Evolutionary conservation across 2,113 vertebrate species (phyloP), one percentile per base, ranked within the genome.

Genomic region (Trichechus manatus): DNA sequence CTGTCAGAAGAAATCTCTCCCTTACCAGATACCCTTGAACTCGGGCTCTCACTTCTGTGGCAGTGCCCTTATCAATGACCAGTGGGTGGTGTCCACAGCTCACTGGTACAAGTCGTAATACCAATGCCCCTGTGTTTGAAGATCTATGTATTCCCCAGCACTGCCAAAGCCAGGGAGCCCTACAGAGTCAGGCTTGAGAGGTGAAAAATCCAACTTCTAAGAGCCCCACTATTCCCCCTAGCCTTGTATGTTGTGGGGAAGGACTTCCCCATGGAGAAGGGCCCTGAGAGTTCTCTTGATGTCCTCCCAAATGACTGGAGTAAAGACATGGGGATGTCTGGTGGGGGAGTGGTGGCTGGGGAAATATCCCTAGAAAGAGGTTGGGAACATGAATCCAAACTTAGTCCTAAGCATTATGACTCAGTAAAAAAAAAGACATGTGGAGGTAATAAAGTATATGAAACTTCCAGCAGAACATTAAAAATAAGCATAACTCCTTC

Each of bases 41-140:
- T 44, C 91, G 0, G 99, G 99, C 36, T 99, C 99, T 97, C 99
- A 99, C 97, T 98, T 98, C 97, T 99, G 99, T 1, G 98, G 98
- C 0, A 98, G 99, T 0, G 97, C 97, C 63, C 98, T 99, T 74
- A 98, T 97, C 10, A 91, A 5, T 96, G 96, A 89, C 91, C 96
- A 97, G 59, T 99, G 99, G 99, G 99, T 99, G 36, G 95, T 99
- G 92, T 99, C 99, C 17, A 99, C 99, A 1, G 99, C 98, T 98
- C 99, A 99, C 97, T 99, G 99, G 98, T 99, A 98, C 97, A 97
- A 99, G 94, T 97, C 97, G 98, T 99, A 98, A 2, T 14, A 2
- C 39, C 64, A 74, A 61, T 19, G 39, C 20, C 80, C 9, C 27
- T 79, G n/a, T 53, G 33, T 20, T 56, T 27, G 6, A 36, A 61